These are phyloP conservation scores for Trichechus manatus DNA, from an alignment of 2,113 vertebrate genomes.

Conservation along the genomic window DNA sequence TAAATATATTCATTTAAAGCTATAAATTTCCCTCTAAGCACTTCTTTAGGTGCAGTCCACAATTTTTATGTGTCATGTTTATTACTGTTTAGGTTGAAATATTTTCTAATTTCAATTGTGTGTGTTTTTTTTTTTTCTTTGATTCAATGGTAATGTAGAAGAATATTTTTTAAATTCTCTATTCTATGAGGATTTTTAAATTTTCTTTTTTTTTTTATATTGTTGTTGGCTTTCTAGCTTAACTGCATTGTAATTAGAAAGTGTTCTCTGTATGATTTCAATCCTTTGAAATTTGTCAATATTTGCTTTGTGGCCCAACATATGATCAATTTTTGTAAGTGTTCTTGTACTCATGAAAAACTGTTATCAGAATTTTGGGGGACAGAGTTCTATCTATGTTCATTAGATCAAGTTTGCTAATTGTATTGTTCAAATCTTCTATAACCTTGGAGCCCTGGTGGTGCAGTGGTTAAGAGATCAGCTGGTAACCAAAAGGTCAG, in stretches of 20 bases:
- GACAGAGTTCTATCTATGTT: background rate
- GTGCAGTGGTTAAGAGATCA: too few relatives aligned
- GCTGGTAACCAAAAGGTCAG: too few relatives aligned
- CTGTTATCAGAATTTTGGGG: background rate
- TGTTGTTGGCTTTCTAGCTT: background rate
- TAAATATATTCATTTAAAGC: background rate
- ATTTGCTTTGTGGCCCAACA: background rate
- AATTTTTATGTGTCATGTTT: slow-evolving; percentile 16
- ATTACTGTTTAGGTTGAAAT: background rate
- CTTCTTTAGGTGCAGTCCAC: background rate
- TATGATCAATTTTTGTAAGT: background rate
- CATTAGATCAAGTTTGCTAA: background rate
- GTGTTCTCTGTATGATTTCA: background rate
- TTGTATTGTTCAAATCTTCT: background rate
- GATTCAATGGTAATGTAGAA: background rate
- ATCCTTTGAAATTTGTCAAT: background rate
- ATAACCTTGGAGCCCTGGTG: background rate
- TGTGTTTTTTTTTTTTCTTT: background rate
- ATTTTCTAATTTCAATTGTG: background rate
- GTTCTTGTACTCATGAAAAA: background rate
- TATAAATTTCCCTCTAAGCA: slow-evolving; percentile 19
- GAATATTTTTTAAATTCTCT: background rate
- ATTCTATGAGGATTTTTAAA: background rate
- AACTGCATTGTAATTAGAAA: background rate
- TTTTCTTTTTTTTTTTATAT: background rate